Conservation (phyloP, 2,797 vertebrate genomes). For the Psittacula derbiana region DNA sequence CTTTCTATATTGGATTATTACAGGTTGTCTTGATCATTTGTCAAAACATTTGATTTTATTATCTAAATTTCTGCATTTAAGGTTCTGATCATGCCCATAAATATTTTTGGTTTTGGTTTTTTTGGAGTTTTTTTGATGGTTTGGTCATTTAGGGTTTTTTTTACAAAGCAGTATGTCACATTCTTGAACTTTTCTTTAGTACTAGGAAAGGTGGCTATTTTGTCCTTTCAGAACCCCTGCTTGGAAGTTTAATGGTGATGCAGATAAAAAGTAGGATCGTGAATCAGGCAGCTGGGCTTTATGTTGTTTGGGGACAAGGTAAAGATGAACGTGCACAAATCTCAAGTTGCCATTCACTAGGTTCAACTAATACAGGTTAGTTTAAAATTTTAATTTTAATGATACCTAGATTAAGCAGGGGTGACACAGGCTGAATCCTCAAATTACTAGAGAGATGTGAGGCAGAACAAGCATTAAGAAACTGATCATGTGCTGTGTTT, state of each 20-base stretch:
- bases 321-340: background rate
- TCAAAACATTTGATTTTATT: background rate
- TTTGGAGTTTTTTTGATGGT: too few relatives aligned
- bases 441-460: background rate
- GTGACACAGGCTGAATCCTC: background rate
- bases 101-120: background rate
- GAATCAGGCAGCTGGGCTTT: background rate
- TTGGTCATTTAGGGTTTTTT: background rate
- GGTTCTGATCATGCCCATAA: background rate
- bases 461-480: background rate
- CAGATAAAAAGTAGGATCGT: background rate
- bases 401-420: background rate
- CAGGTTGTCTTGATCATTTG: background rate
- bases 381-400: background rate
- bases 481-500: background rate
- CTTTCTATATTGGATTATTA: background rate
- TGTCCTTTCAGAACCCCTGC: background rate
- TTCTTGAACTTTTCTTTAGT: background rate
- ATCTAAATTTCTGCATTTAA: background rate
- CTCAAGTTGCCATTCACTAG: background rate
- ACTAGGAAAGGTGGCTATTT: background rate
- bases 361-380: background rate
- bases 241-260: background rate
- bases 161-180: background rate
- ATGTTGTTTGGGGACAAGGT: background rate